phyloP scores from a whole-genome alignment of 2,113 vertebrate genomes.

The Pelvicachromis taeniatus region DNA sequence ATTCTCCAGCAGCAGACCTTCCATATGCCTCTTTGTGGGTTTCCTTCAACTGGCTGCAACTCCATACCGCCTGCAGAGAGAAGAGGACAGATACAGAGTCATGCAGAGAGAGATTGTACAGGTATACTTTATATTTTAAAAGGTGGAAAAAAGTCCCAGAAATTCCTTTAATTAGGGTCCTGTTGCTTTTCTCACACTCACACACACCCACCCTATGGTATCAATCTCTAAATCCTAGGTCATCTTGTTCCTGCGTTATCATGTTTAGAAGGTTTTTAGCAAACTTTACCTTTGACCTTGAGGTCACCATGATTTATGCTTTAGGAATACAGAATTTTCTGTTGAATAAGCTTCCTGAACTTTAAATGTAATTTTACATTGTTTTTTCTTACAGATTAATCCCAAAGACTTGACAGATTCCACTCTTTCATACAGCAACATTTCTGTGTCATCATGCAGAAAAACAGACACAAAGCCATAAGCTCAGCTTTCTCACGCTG shows the following conservation, averaged over 20 bases:
- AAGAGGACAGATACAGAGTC: not conserved
- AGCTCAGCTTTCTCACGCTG: not conserved
- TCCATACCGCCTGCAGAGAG: slow-evolving; percentile 67
- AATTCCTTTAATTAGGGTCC: not conserved
- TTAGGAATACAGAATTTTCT: not conserved
- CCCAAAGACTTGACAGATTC: not conserved
- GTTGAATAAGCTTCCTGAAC: not conserved
- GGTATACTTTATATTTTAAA: not conserved
- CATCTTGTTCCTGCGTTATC: no score
- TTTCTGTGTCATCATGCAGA: not conserved
- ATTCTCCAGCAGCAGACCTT: slow-evolving; percentile 96
- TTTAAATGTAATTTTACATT: not conserved
- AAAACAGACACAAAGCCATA: not conserved
- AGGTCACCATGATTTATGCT: not conserved
- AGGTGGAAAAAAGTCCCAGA: not conserved
- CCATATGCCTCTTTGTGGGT: slow-evolving; percentile 93
- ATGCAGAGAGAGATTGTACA: not conserved
- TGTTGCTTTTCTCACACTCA: not conserved
- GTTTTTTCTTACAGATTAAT: not conserved
- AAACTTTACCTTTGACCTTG: no score
- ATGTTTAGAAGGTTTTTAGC: no score
- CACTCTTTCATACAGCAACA: not conserved
- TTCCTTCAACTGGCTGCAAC: slow-evolving; percentile 88
- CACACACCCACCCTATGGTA: no score
- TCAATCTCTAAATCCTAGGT: no score